Percentiles rank a stretch among this genome's conserved stretches.
Evolutionary conservation across 1,140 invertebrate genomes (phyloP).

Genomic region (Portunus trituberculatus): DNA sequence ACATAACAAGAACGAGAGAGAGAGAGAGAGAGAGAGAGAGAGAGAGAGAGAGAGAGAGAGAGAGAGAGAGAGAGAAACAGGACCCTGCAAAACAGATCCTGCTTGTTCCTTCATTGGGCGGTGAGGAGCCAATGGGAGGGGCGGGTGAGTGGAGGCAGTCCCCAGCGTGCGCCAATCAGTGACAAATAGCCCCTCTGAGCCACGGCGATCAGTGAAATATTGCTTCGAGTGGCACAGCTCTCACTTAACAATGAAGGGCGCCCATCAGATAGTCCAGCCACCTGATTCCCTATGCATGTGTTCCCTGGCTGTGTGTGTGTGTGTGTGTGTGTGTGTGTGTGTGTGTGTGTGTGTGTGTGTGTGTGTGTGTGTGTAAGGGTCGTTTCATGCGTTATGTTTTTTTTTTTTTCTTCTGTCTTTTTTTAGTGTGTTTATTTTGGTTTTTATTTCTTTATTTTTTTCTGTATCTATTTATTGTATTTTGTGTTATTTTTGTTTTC

Average conservation of each 20-base stretch:
- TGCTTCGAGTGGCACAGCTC: background rate
- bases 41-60: background rate
- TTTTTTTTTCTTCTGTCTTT: too few relatives aligned
- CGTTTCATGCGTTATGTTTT: too few relatives aligned
- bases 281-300: background rate
- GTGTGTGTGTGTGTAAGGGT: background rate
- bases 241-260: background rate
- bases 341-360: constrained; percentile 11
- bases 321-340: constrained; percentile 20
- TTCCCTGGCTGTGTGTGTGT: background rate
- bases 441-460: too few relatives aligned
- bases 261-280: background rate
- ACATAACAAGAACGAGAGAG: background rate
- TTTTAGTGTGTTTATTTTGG: too few relatives aligned
- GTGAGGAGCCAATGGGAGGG: too few relatives aligned
- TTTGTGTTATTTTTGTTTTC: too few relatives aligned
- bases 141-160: too few relatives aligned
- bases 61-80: background rate
- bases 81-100: background rate
- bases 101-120: background rate
- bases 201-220: background rate
- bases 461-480: too few relatives aligned
- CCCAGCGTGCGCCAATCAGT: background rate
- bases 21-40: background rate
- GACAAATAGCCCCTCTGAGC: background rate